A percentile compares a stretch with the other conserved stretches of the same genome.
These are phyloP conservation scores for Zaprionus davidi DNA, from an alignment of 1,140 invertebrate genomes.

Conservation along the genomic window DNA sequence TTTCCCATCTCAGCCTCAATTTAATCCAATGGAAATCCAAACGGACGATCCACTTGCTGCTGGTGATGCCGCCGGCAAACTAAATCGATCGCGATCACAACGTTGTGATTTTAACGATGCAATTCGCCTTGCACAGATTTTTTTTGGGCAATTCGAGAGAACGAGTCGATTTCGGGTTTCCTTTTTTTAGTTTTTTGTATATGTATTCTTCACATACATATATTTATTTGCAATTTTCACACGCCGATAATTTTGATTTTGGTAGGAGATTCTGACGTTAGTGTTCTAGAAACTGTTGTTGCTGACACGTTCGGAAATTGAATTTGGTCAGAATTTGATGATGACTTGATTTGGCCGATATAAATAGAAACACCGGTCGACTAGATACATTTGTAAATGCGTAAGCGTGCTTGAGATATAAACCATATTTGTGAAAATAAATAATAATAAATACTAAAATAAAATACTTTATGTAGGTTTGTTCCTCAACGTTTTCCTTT, in stretches of 20 bases:
- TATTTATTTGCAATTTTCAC: conserved; percentile 39
- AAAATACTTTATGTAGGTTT: not conserved
- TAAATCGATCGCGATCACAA: conserved; percentile 21
- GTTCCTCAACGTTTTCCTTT: conserved; percentile 85
- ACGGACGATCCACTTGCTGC: conserved; percentile 5
- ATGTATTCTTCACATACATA: not conserved
- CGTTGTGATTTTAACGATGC: conserved; percentile 49
- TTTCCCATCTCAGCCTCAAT: conserved; percentile 65
- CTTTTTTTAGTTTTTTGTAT: not conserved
- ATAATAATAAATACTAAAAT: not conserved
- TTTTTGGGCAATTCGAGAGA: conserved; percentile 35
- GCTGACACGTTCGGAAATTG: conserved; percentile 38
- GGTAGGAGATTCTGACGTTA: conserved; percentile 44
- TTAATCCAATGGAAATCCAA: not conserved
- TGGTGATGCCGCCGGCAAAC: conserved; percentile 9
- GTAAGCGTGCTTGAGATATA: not conserved
- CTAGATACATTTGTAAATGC: not conserved
- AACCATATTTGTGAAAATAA: conserved; percentile 1
- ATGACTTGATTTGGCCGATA: conserved; percentile 47
- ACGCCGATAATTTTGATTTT: conserved; percentile 47
- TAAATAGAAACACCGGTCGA: conserved; percentile 28
- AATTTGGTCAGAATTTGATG: conserved; percentile 30
- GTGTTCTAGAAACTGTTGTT: conserved; percentile 46
- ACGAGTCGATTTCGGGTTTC: conserved; percentile 20
- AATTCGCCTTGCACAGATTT: conserved; percentile 27